Evolutionary conservation across 2,797 vertebrate species (phyloP), one percentile per base, ranked within the genome.

Genomic region (Sebastes dallii): DNA sequence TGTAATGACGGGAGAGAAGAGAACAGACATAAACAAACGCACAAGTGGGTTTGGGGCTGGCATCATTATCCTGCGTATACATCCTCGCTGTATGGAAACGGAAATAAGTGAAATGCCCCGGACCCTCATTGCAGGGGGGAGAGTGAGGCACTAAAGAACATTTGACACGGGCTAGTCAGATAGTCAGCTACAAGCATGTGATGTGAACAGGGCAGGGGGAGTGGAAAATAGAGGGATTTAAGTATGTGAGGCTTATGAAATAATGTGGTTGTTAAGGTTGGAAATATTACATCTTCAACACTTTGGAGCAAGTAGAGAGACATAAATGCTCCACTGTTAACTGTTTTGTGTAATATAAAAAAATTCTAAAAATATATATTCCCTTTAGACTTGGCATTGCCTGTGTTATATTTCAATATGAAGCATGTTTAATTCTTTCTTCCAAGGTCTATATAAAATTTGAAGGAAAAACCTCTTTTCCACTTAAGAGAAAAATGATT

Each of bases 21-120:
- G 95, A 96, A 96, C 91, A 96, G 95, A 96, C 95, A 94, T 96
- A 97, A 96, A 97, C 95, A 97, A 96, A 95, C 92, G 91, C 94
- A 95, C 94, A 95, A 96, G 93, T 94, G 94, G 94, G 95, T 96
- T 94, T 92, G 92, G 91, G 94, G 94, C 95, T 89, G 90, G 92
- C 92, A 95, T 97, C 95, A 95, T 97, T 97, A 96, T 95, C 91
- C 94, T 92, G 94, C 75, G 58, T 74, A 82, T 85, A 89, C 66
- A 82, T 83, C 60, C 79, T 62, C 12, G 68, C 87, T 82, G 55
- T 78, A 82, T 80, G 66, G 77, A 89, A 85, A 82, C 62, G 27
- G 72, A 55, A 84, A 78, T 72, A 78, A 89, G 77, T 34, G n/a
- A 87, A 84, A 83, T 59, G 78, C 77, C 75, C 72, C 52, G 52